Base-by-base conservation (phyloP, 2,797 vertebrate genomes). In the Nannoperca obscura region DNA sequence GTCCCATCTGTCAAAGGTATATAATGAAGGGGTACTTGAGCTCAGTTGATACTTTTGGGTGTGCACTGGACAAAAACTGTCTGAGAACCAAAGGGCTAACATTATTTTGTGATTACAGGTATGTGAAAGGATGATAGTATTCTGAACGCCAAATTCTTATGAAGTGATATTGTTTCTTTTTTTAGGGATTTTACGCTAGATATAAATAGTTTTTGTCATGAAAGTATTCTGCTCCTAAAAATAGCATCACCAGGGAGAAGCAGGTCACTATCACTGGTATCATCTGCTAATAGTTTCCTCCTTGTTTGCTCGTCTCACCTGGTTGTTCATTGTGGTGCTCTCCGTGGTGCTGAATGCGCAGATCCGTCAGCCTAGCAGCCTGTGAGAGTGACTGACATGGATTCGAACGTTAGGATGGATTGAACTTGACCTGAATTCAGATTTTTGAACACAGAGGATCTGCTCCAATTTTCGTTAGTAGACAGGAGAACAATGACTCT, bases 261-360 rank as follows among this genome's bases (percentile, higher is more conserved):
- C 69, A 50, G 84, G 69, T 82, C 79, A 75, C 50, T 71, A 67
- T 83, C 79, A 75, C 60, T 52, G 42, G 22, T 65, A 67, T 86
- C 59, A 52, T 82, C 57, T 78, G 66, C 24, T 78, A 63, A 79
- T 78, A 63, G 64, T 78, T 81, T 66, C 60, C 62, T 78, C 32
- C 42, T 40, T 84, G 34, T 78, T 78, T 73, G 30, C 62, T 53
- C 17, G 3, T 32, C 82, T 90, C 81, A 77, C 50, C 52, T n/a
- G 78, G 73, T 76, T 71, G 44, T 24, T 44, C 47, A 42, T 66
- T 49, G 38, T 40, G 81, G 73, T 12, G 81, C 91, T 95, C 80
- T 95, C 93, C 89, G 1, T 89, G 94, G 93, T 93, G 60, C 93
- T 95, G 92, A 94, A 93, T 86, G 82, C 78, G 82, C 82, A 88